A percentile compares a stretch with the other conserved stretches of the same genome.
These are phyloP conservation scores for Sphaeramia orbicularis DNA, from an alignment of 2,797 vertebrate genomes.

Conservation along the genomic window DNA sequence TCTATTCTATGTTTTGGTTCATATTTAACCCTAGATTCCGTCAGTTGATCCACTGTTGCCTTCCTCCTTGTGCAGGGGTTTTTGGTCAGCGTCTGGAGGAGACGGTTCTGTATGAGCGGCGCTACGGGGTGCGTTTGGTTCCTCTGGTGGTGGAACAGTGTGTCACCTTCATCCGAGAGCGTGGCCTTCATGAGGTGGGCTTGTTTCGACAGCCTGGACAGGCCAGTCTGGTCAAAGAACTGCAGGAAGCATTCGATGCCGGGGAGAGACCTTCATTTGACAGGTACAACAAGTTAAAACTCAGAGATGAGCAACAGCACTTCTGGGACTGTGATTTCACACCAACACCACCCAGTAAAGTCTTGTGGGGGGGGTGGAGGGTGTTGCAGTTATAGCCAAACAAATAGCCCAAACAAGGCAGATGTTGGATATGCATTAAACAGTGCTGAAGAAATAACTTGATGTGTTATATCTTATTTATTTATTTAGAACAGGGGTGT, in stretches of 20 bases:
- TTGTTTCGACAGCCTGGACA: conserved; percentile 86
- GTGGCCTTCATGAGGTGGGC: conserved; percentile 83
- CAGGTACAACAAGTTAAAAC: conserved; percentile 80
- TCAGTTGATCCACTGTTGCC: too few species aligned
- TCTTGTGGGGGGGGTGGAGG: too few species aligned
- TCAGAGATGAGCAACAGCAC: too few species aligned
- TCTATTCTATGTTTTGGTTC: too few species aligned
- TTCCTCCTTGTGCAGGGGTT: conserved; percentile 79
- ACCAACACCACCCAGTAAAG: too few species aligned
- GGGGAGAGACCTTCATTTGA: conserved; percentile 86
- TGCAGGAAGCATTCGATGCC: conserved; percentile 85
- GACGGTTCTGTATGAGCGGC: conserved; percentile 85
- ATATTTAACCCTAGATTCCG: too few species aligned
- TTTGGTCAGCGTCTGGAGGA: conserved; percentile 88
- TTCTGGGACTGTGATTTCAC: too few species aligned
- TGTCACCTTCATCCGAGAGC: conserved; percentile 82
- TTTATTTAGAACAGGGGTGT: too few species aligned
- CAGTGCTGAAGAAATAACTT: conserved; percentile 87
- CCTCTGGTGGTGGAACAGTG: conserved; percentile 88
- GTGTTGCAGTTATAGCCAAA: too few species aligned
- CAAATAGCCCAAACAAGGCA: too few species aligned
- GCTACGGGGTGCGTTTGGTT: conserved; percentile 83
- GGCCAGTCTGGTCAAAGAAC: conserved; percentile 83
- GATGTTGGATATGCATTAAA: too few species aligned
- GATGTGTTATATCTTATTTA: too few species aligned